phyloP scores from a whole-genome alignment of 2,888 invertebrate genomes.

The Gymnocheta viridis region DNA sequence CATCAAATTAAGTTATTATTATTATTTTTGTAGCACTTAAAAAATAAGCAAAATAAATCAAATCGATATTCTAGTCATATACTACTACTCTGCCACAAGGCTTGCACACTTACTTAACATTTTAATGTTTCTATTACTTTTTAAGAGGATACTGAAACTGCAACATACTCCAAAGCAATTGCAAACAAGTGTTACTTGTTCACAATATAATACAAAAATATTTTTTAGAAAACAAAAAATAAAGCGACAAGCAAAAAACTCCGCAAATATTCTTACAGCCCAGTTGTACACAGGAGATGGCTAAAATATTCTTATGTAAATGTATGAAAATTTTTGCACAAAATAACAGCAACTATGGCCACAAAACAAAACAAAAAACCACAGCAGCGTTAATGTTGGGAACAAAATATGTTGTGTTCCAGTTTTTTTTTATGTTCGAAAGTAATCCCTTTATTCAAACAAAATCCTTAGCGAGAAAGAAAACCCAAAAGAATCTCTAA shows the following conservation, averaged over 20 bases:
- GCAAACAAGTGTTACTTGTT: neutral
- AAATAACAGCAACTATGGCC: neutral
- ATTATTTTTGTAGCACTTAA: no score
- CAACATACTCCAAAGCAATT: neutral
- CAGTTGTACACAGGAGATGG: neutral
- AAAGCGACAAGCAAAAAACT: neutral
- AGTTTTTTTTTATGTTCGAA: constrained; percentile 43
- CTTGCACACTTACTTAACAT: neutral
- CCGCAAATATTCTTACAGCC: neutral
- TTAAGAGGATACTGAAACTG: neutral
- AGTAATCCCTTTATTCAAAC: constrained; percentile 42
- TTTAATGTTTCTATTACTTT: neutral
- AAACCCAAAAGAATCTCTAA: constrained; percentile 37
- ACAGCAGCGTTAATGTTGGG: neutral
- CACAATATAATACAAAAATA: neutral
- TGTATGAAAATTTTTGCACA: neutral
- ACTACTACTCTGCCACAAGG: no score
- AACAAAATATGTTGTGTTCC: constrained; percentile 44
- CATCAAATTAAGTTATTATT: no score
- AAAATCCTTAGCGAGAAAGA: constrained; percentile 5
- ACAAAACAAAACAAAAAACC: neutral
- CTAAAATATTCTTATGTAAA: neutral
- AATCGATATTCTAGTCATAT: no score
- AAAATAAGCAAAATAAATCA: no score
- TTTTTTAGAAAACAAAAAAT: neutral